Base-by-base conservation (phyloP, 2,888 invertebrate species). In the Pseudanteris insignis region DNA sequence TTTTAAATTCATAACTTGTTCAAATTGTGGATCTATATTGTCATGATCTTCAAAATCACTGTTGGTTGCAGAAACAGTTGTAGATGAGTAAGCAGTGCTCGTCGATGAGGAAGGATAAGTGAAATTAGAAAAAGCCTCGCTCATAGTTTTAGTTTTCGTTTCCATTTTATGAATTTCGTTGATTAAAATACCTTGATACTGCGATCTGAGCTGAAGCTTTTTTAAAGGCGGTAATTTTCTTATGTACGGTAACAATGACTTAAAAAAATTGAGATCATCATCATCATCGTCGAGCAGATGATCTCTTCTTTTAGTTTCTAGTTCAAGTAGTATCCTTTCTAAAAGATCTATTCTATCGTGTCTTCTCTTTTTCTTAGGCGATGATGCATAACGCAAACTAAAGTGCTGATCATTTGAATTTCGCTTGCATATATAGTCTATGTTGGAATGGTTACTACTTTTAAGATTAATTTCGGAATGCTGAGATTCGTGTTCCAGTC, bases 101-200 rank as follows among this genome's bases (percentile, higher is more conserved):
- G 62, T 54, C 5, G 63, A 32, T 2, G 63, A 55, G 6, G 59
- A 59, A 7, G 63, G 63, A 28, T 63, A 63, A 1, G 55, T 26
- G 18, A 63, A 63, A 38, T 48, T 58, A 2, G 54, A 63, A 25
- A 63, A 58, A 2, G 57, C 57, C 11, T 53, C 63, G 5, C 44
- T 47, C 2, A 32, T 9, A 3, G 28, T 50, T 4, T 63, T 53
- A 5, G 24, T 29, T 7, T 44, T 58, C 15, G 38, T 47, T 9
- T 54, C 63, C 58, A 58, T 44, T 10, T 54, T 44, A 13, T 54
- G 38, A 5, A 58, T 58, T n/a, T 58, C 58, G 11, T 54, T 57
- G n/a, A 63, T 63, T 1, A 63, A 24, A 18, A 63, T 63, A 21
- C 57, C 44, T 13, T 62, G 62, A 12, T 62, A 62, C 26, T 55